Evolutionary conservation across 2,888 invertebrate species (phyloP).

Genomic region (Lasioglossum leucozonium): DNA sequence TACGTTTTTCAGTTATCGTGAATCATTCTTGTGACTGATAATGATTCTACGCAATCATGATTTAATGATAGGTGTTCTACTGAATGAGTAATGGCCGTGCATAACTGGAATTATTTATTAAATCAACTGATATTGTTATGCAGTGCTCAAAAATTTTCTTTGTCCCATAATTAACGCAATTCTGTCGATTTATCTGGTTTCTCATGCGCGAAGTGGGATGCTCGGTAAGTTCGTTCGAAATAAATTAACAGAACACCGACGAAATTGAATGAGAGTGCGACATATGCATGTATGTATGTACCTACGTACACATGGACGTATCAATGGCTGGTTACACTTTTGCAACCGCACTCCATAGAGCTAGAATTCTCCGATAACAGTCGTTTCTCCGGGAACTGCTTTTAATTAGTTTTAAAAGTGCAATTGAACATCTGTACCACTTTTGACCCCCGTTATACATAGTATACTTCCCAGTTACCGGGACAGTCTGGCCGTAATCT

Average conservation of each 20-base stretch:
- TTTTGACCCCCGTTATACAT: background rate
- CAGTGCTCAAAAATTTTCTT: background rate
- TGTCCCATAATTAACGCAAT: background rate
- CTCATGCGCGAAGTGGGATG: background rate
- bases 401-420: constrained; percentile 21
- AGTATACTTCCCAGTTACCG: background rate
- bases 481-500: constrained; percentile 4
- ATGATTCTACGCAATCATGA: background rate
- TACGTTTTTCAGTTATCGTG: background rate
- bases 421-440: constrained; percentile 7
- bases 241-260: constrained; percentile 9
- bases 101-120: background rate
- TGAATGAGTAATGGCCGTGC: background rate
- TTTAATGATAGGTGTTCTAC: background rate
- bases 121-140: background rate
- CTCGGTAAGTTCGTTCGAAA: background rate
- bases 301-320: constrained; percentile 5
- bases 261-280: constrained; percentile 9
- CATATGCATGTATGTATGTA: too few relatives aligned
- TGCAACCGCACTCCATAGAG: background rate
- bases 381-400: constrained; percentile 8
- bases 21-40: background rate
- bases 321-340: background rate
- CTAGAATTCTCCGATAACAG: constrained; percentile 8
- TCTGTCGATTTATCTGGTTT: background rate